Conservation (phyloP, 2,113 vertebrate genomes). For the Bos taurus region DNA sequence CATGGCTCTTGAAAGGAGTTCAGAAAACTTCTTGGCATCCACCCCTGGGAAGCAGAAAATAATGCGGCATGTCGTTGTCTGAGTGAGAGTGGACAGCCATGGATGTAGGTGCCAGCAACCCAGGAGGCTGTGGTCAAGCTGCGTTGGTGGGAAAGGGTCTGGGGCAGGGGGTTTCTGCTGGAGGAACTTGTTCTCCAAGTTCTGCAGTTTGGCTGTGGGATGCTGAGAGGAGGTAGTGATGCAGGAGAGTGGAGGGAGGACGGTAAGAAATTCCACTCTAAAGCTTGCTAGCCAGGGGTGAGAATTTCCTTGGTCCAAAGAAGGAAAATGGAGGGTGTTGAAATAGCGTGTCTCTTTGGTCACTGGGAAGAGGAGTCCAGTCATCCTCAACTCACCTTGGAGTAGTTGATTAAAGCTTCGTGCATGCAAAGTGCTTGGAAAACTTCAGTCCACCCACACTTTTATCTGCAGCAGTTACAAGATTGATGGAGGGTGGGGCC, state of each 20-base stretch:
- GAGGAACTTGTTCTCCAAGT: not conserved
- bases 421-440: not conserved
- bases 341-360: not conserved
- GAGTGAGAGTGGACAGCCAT: not conserved
- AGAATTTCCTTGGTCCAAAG: not conserved
- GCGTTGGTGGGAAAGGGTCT: too few relatives aligned
- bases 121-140: not conserved
- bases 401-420: not conserved
- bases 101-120: rapidly evolving
- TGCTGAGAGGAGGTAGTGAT: not conserved
- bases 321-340: not conserved
- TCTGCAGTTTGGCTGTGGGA: too few relatives aligned
- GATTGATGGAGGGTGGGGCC: rapidly evolving
- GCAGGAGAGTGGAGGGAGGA: rapidly evolving
- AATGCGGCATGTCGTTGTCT: rapidly evolving
- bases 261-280: not conserved
- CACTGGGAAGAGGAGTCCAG: not conserved
- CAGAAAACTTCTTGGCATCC: not conserved
- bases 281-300: not conserved
- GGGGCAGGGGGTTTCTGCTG: not conserved
- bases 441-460: not conserved
- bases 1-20: not conserved
- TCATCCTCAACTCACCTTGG: not conserved
- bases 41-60: not conserved
- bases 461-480: not conserved